phyloP scores from a whole-genome alignment of 2,797 vertebrate genomes.

The Picus viridis region DNA sequence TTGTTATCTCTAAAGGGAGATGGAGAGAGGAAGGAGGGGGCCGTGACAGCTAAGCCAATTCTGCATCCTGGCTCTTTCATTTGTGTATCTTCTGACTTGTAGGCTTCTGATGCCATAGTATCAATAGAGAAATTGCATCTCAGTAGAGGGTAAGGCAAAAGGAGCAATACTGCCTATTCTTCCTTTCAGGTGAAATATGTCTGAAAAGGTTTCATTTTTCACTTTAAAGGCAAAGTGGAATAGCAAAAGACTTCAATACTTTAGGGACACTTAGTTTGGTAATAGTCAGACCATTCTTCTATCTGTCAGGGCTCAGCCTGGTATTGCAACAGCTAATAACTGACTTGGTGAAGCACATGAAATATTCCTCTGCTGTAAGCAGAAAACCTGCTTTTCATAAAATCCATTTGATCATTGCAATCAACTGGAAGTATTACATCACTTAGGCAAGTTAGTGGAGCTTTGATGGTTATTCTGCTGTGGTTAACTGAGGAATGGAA shows the following conservation, averaged over 20 bases:
- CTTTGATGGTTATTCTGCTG: not conserved
- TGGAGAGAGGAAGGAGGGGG: not conserved
- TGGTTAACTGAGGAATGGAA: not conserved
- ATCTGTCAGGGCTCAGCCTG: constrained; percentile 26
- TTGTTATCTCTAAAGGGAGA: not conserved
- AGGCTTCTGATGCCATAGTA: not conserved
- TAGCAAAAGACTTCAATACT: constrained; percentile 23
- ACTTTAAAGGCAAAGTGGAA: constrained; percentile 17
- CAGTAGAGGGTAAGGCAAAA: not conserved
- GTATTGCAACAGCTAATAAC: not conserved
- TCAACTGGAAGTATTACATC: not conserved
- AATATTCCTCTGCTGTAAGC: not conserved
- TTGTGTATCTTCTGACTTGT: not conserved
- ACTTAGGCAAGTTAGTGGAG: not conserved
- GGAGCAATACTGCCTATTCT: not conserved
- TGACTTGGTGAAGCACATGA: not conserved
- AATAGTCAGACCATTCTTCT: constrained; percentile 37
- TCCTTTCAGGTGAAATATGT: constrained; percentile 29
- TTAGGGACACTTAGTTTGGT: constrained; percentile 35
- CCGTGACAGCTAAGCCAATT: not conserved
- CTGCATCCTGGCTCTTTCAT: not conserved
- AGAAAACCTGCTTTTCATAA: constrained; percentile 22
- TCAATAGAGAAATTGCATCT: not conserved
- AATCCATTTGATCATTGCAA: not conserved
- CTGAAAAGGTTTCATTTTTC: constrained; percentile 45